Base-by-base conservation (phyloP, 2,888 invertebrate genomes). In the Drosophila differens region DNA sequence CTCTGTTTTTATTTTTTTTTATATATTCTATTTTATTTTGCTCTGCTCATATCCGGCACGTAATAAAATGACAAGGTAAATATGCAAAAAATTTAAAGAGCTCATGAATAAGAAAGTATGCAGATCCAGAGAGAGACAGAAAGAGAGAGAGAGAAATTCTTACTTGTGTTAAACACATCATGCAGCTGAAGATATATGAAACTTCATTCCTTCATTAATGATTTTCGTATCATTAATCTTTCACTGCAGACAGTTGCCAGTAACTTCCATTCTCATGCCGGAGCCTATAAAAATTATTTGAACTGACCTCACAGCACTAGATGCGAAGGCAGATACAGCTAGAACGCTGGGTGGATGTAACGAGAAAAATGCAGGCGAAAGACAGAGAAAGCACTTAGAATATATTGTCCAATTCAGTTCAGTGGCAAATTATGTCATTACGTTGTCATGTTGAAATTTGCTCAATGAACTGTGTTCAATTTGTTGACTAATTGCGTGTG, bases 51-150 rank as follows among this genome's bases (percentile, higher is more conserved):
- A 89, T 87, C 90, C 87, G 80, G 70, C 90, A 84, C 82, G 81
- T 81, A 83, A 90, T 90, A 88, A 86, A 88, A 90, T 85, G 83
- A 73, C 89, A 85, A 86, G 90, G 90, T 87, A 79, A 87, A 90
- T 76, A 83, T 89, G 79, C 73, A 73, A 80, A 80, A 75, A 83
- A 80, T 74, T 76, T 74, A 73, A 85, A 53, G 37, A 71, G 59
- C 61, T 71, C 85, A 87, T 89, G 81, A 82, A 89, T 89, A 80
- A 81, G 69, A 71, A 57, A 74, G 67, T 39, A 58, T 28, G 14
- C 25, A 14, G 47, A 9, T 47, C 47, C 12, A 35, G 7, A 37
- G 22, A 6, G 14, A 58, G 44, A 61, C 14, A 52, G 19, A 33
- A 49, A n/a, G 16, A 16, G 16, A 53, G 14, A 32, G 53, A 7